Percentiles rank a stretch among this genome's conserved stretches.
Evolutionary conservation across 2,113 vertebrate genomes (phyloP).

Genomic region (Poeciliopsis occidentalis): DNA sequence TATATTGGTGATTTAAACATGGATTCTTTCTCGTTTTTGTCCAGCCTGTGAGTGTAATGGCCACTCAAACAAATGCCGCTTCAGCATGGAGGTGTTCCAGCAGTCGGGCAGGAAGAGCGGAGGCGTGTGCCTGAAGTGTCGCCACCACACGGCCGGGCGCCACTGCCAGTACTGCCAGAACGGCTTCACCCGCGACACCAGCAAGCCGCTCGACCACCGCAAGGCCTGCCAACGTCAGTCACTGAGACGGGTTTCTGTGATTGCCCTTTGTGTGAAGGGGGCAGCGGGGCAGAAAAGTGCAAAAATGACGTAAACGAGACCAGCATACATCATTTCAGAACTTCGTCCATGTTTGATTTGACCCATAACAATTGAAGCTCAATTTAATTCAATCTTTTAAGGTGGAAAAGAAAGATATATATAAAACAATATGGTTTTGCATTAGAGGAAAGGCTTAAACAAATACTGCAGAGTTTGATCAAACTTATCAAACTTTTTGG

Average conservation of each 20-base stretch:
- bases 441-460: neutral
- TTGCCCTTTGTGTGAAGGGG: too few species aligned
- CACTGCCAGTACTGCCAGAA: conserved; percentile 92
- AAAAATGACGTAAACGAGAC: too few species aligned
- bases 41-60: conserved; percentile 88
- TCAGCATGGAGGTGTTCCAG: conserved; percentile 89
- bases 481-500: neutral
- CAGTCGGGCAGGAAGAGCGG: conserved; percentile 88
- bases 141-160: conserved; percentile 87
- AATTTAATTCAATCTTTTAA: neutral
- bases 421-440: too few species aligned
- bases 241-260: too few species aligned
- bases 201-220: conserved; percentile 81
- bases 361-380: neutral
- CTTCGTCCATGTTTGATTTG: neutral
- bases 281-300: too few species aligned
- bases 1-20: neutral
- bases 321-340: neutral
- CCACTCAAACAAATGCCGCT: conserved; percentile 88
- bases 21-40: neutral
- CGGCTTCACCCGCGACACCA: conserved; percentile 85
- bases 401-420: too few species aligned
- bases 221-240: conserved; percentile 89
- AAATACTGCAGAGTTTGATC: neutral
- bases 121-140: conserved; percentile 88